Base-by-base conservation (phyloP, 2,888 invertebrate species). In the Axea sp. region DNA sequence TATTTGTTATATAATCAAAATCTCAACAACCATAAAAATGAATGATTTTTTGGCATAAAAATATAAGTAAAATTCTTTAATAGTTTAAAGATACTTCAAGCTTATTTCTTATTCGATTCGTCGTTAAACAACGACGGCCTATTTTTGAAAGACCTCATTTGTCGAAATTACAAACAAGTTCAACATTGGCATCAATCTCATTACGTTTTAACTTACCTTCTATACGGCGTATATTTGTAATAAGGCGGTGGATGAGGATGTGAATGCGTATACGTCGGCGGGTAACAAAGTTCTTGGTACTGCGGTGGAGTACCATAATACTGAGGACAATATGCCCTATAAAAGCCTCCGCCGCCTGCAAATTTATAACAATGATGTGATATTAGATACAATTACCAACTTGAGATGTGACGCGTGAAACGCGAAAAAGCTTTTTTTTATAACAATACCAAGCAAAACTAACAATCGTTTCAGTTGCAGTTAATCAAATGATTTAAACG, bases 211-310 rank as follows among this genome's bases (percentile, higher is more conserved):
- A 55, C 80, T 81, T 74, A 87, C 87, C 87, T 87, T 80, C 87
- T 85, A 69, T 87, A 87, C 8, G 86, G 86, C 51, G 86, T 78
- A 76, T 87, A 87, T 81, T 87, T 87, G 82, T 86, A 86, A 76
- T 86, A 87, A 81, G 86, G 87, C 77, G 86, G 86, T 68, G 87
- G 86, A 76, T 87, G 87, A 53, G 86, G 80, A 76, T 87, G 86
- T 22, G 87, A 82, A 79, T 86, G 85, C 64, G 83, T 77, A 77
- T 88, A 88, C 68, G 87, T 88, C 49, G 89, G 88, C 53, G 89
- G 88, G 82, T 90, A 90, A 82, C 90, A 90, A 67, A 90, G 83
- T 74, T 90, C 90, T 80, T 85, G 85, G 80, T 87, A 87, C 79
- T 86, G 87, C 30, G 88, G 90, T 82, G 88, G 87, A 51, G 89